Percentiles rank a stretch among this genome's conserved stretches.
Conservation (phyloP, 2,113 vertebrate genomes). For the Odontesthes bonariensis region DNA sequence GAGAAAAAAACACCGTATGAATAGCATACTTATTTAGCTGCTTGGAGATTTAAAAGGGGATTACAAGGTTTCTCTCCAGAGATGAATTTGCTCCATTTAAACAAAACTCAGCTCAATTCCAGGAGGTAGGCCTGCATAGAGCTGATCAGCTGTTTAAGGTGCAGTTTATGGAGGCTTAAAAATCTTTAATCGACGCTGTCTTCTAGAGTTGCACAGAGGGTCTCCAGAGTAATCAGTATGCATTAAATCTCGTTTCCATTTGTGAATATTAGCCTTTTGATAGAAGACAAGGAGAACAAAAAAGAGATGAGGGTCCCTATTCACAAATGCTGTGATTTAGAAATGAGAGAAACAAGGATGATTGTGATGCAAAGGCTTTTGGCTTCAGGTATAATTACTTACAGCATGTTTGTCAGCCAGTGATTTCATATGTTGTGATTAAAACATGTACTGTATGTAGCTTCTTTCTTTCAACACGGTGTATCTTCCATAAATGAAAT, state of each 20-base stretch:
- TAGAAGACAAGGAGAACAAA: slow-evolving; percentile 67
- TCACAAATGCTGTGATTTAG: slow-evolving; percentile 64
- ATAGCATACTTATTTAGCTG: slow-evolving; percentile 69
- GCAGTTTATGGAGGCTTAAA: slow-evolving; percentile 81
- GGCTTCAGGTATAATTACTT: slow-evolving; percentile 42
- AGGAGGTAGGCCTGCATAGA: slow-evolving; percentile 47
- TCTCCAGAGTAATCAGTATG: slow-evolving; percentile 86
- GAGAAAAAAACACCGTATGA: slow-evolving; percentile 54
- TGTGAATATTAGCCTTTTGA: slow-evolving; percentile 78
- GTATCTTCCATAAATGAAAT: slow-evolving; percentile 74
- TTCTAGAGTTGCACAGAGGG: slow-evolving; percentile 70
- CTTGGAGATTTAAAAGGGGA: slow-evolving; percentile 69
- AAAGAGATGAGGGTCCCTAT: slow-evolving; percentile 55
- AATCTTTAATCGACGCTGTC: slow-evolving; percentile 79
- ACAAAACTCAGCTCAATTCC: slow-evolving; percentile 70
- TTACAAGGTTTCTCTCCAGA: slow-evolving; percentile 74
- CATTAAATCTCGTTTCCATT: slow-evolving; percentile 82
- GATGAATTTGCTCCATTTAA: slow-evolving; percentile 77
- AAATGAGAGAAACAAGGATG: slow-evolving; percentile 43
- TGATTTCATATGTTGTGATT: slow-evolving; percentile 62
- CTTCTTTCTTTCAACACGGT: slow-evolving; percentile 50
- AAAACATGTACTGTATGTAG: slow-evolving; percentile 63
- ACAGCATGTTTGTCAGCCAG: slow-evolving; percentile 55
- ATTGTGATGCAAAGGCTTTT: slow-evolving; percentile 45
- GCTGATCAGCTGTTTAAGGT: slow-evolving; percentile 79